Evolutionary conservation across 2,888 invertebrate genomes (phyloP).

Genomic region (Callosobruchus maculatus): DNA sequence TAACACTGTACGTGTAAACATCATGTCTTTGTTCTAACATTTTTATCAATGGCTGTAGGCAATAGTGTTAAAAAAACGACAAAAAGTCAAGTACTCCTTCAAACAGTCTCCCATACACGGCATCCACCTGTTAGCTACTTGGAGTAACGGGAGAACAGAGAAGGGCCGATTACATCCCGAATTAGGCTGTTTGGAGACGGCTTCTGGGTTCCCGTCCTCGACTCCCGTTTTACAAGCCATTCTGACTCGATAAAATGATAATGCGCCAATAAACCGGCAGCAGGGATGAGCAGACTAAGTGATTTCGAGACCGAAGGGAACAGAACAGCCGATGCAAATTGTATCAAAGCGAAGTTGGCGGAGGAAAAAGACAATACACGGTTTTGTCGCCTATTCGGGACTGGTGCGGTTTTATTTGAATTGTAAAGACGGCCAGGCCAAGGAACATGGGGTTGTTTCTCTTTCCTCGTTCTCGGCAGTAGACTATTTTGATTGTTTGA

Average conservation of each 20-base stretch:
- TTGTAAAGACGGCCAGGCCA: background rate
- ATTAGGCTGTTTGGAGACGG: slow-evolving; percentile 49
- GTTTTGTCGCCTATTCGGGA: background rate
- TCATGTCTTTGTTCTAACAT: too few relatives aligned
- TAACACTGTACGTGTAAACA: too few relatives aligned
- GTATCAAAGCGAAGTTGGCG: background rate
- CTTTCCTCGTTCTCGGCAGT: background rate
- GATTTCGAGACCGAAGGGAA: background rate
- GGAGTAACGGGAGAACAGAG: background rate
- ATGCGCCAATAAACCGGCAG: slow-evolving; percentile 50
- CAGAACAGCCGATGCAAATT: slow-evolving; percentile 2
- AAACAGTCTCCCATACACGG: too few relatives aligned
- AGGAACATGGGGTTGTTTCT: background rate
- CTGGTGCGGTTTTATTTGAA: background rate
- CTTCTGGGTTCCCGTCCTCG: slow-evolving; percentile 44
- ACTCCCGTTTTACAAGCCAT: slow-evolving; percentile 55
- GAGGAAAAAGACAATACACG: background rate
- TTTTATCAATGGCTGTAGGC: too few relatives aligned
- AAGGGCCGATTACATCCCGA: slow-evolving; percentile 45
- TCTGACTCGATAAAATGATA: slow-evolving; percentile 55
- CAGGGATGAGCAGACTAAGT: slow-evolving; percentile 7
- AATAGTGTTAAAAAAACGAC: too few relatives aligned
- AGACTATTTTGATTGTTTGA: too few relatives aligned
- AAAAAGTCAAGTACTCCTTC: too few relatives aligned
- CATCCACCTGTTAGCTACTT: background rate